A percentile compares a stretch with the other conserved stretches of the same genome.
phyloP scores from a whole-genome alignment of 2,113 vertebrate genomes.

The Azemiops feae region DNA sequence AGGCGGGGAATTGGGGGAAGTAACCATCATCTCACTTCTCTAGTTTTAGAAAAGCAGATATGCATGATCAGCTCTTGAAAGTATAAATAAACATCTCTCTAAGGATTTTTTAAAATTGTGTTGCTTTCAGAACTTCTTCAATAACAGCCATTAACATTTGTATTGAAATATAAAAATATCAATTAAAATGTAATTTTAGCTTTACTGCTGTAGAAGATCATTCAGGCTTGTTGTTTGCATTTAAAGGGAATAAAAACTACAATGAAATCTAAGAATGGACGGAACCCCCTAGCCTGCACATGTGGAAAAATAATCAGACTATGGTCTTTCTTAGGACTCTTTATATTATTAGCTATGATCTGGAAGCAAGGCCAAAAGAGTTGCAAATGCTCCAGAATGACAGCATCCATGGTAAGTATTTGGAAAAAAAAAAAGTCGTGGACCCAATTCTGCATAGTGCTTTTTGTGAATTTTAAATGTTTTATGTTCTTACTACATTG shows the following conservation, averaged over 20 bases:
- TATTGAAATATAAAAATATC: not conserved
- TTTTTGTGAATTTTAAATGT: not conserved
- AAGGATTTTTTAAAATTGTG: constrained; percentile 4
- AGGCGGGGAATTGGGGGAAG: not conserved
- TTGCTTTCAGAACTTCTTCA: not conserved
- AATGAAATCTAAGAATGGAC: not conserved
- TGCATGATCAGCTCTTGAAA: not conserved
- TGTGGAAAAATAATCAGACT: not conserved
- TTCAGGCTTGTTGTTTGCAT: not conserved
- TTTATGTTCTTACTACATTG: not conserved
- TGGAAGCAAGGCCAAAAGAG: constrained; percentile 7
- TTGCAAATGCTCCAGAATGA: not conserved
- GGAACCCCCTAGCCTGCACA: not conserved
- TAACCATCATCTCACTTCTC: not conserved
- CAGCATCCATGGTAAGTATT: rapidly evolving
- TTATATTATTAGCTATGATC: rapidly evolving
- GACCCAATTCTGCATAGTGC: rapidly evolving
- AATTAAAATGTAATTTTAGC: not conserved
- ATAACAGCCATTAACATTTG: not conserved
- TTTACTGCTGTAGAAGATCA: not conserved
- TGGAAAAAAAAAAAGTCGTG: not conserved
- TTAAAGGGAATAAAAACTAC: not conserved
- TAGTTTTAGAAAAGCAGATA: not conserved
- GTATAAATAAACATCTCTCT: not conserved
- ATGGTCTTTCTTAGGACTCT: not conserved